These are phyloP conservation scores for Smutsia gigantea DNA, from an alignment of 2,797 vertebrate genomes.

Conservation along the genomic window DNA sequence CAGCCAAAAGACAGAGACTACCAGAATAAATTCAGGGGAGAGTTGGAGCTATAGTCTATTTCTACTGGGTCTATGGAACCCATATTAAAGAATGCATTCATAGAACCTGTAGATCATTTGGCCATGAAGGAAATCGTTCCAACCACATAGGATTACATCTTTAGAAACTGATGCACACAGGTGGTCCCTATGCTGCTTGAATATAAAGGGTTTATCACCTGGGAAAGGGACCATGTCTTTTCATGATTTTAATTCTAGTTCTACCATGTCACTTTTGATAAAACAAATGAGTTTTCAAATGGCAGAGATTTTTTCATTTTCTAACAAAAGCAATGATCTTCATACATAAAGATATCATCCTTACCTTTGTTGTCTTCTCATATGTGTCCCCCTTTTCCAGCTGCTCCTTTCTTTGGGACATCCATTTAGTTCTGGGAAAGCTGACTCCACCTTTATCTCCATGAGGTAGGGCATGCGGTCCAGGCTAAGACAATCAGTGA, in stretches of 20 bases:
- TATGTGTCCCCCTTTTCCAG: background rate
- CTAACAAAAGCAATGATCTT: background rate
- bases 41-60: background rate
- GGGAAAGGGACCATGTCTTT: background rate
- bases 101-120: background rate
- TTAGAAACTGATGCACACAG: background rate
- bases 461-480: background rate
- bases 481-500: background rate
- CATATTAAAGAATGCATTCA: constrained; percentile 1
- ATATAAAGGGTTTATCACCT: background rate
- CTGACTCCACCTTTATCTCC: background rate
- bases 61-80: background rate
- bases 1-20: background rate
- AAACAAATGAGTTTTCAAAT: background rate
- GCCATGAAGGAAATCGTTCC: background rate
- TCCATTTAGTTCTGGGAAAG: background rate
- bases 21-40: constrained; percentile 2
- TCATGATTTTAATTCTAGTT: background rate
- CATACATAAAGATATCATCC: background rate
- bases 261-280: background rate
- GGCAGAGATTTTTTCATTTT: background rate
- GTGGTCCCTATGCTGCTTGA: background rate
- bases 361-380: background rate
- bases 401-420: background rate
- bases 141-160: background rate